Evolutionary conservation across 2,797 vertebrate genomes (phyloP).

Genomic region (Orientallactaga sibirica): DNA sequence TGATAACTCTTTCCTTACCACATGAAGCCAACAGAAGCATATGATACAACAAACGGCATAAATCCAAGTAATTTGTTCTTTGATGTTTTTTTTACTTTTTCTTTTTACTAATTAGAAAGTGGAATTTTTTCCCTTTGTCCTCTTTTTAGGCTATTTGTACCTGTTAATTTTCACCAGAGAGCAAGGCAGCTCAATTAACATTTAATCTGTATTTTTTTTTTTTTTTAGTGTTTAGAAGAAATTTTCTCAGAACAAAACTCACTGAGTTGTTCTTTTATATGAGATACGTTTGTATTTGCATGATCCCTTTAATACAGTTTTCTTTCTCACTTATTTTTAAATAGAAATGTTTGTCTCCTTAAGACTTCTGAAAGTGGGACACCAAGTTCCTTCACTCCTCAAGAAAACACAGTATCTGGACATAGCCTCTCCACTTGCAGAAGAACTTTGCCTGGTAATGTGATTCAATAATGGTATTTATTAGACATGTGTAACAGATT

Average conservation of each 20-base stretch:
- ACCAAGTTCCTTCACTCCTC: constrained; percentile 72
- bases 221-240: constrained; percentile 20
- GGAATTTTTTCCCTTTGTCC: not conserved
- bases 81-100: not conserved
- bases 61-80: not conserved
- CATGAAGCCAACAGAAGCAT: not conserved
- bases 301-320: constrained; percentile 1
- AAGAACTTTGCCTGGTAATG: constrained; percentile 78
- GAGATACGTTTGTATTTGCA: not conserved
- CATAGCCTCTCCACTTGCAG: constrained; percentile 88
- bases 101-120: constrained; percentile 13
- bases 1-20: not conserved
- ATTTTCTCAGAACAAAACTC: constrained; percentile 45
- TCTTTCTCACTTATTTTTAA: constrained; percentile 15
- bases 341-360: constrained; percentile 88
- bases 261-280: not conserved
- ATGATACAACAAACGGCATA: not conserved
- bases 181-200: constrained; percentile 30
- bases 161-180: constrained; percentile 23
- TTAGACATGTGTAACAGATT: not conserved
- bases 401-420: constrained; percentile 86
- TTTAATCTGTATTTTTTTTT: not conserved
- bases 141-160: not conserved
- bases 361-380: constrained; percentile 87
- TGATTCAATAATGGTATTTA: not conserved